These are phyloP conservation scores for Lanistes nyassanus DNA, from an alignment of 1,140 invertebrate genomes.

Conservation along the genomic window DNA sequence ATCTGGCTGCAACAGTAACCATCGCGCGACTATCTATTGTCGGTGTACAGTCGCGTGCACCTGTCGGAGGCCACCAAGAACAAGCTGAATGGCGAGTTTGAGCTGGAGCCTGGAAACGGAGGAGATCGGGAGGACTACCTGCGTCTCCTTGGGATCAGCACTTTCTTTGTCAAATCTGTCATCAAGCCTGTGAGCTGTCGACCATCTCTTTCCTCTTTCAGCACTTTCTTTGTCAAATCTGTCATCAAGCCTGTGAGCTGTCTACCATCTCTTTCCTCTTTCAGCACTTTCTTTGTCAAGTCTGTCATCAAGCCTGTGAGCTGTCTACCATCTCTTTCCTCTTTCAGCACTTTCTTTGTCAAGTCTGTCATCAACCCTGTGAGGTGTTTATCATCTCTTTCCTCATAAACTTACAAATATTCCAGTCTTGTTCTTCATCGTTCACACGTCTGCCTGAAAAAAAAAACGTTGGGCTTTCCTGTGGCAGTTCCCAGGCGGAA, in stretches of 20 bases:
- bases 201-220: not conserved
- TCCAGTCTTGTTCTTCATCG: not conserved
- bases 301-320: constrained; percentile 79
- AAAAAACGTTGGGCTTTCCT: not conserved
- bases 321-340: not conserved
- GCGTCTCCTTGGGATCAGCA: constrained; percentile 86
- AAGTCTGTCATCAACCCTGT: constrained; percentile 83
- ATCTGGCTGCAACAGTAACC: no score
- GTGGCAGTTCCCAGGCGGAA: constrained; percentile 26
- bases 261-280: not conserved
- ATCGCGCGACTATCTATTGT: not conserved
- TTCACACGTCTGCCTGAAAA: not conserved
- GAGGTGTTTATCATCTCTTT: not conserved
- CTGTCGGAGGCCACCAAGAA: constrained; percentile 44
- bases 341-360: constrained; percentile 89
- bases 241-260: constrained; percentile 77
- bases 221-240: constrained; percentile 64
- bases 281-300: constrained; percentile 92
- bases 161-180: constrained; percentile 89
- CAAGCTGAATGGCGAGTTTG: constrained; percentile 46
- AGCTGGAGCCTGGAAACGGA: constrained; percentile 47
- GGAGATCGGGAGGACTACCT: constrained; percentile 81
- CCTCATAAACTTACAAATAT: not conserved
- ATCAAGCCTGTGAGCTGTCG: constrained; percentile 74
- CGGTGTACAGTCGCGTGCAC: constrained; percentile 42